Evolutionary conservation across 2,888 invertebrate species (phyloP).

Genomic region (Leucozona laternaria): DNA sequence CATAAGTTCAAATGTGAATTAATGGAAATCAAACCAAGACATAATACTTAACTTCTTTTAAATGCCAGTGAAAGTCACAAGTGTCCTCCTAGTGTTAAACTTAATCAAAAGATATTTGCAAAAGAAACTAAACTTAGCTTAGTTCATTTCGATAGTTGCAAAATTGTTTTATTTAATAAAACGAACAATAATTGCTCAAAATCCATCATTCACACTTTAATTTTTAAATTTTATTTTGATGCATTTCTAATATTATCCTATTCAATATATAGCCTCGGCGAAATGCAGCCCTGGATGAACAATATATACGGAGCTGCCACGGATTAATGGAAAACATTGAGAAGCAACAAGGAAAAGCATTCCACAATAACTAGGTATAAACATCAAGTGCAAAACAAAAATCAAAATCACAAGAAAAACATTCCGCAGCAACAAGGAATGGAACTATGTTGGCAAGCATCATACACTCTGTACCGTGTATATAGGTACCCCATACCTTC

Average conservation of each 20-base stretch:
- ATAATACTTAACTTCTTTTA: too few species aligned
- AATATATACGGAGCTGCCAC: neutral
- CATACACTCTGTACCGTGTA: neutral
- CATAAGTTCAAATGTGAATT: too few species aligned
- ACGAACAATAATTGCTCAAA: too few species aligned
- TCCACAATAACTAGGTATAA: constrained; percentile 1
- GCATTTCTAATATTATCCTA: neutral
- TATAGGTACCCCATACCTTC: constrained; percentile 24
- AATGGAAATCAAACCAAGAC: too few species aligned
- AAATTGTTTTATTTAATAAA: too few species aligned
- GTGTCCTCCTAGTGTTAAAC: too few species aligned
- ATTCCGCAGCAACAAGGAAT: constrained; percentile 44
- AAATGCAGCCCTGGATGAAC: neutral
- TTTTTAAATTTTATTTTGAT: neutral
- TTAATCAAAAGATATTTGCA: too few species aligned
- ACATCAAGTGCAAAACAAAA: constrained; percentile 4
- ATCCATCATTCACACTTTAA: too few species aligned
- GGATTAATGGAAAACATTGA: constrained; percentile 42
- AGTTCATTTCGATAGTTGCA: too few species aligned
- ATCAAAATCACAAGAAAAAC: constrained; percentile 19
- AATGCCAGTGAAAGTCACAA: too few species aligned
- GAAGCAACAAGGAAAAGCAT: constrained; percentile 39
- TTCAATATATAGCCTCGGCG: neutral
- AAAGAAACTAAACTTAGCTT: too few species aligned
- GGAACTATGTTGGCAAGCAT: constrained; percentile 50